Conservation (phyloP, 2,797 vertebrate genomes). For the Eupleurogrammus muticus region DNA sequence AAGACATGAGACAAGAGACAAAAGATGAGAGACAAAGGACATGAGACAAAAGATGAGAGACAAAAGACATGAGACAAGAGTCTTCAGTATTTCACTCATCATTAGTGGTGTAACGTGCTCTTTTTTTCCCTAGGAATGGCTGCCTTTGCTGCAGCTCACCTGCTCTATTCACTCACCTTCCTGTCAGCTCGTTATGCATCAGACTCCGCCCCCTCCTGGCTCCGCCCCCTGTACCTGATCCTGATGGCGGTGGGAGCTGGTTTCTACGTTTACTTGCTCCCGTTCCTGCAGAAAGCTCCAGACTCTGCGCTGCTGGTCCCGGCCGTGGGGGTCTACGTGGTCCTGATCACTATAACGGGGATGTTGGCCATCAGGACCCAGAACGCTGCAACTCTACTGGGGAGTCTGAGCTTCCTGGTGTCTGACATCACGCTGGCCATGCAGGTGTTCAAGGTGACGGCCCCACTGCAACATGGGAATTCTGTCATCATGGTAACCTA, state of each 20-base stretch:
- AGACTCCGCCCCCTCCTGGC: slow-evolving; percentile 53
- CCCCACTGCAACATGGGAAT: slow-evolving; percentile 59
- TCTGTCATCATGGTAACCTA: slow-evolving; percentile 87
- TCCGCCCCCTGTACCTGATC: slow-evolving; percentile 62
- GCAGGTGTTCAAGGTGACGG: slow-evolving; percentile 76
- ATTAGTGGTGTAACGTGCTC: too few relatives aligned
- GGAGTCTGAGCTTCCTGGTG: slow-evolving; percentile 83
- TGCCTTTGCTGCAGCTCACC: slow-evolving; percentile 86
- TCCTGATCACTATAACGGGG: slow-evolving; percentile 79
- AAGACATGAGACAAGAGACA: too few relatives aligned
- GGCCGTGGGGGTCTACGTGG: slow-evolving; percentile 76
- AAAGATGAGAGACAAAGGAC: too few relatives aligned
- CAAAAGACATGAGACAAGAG: too few relatives aligned
- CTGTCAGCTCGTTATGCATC: slow-evolving; percentile 78
- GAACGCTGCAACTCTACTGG: slow-evolving; percentile 61
- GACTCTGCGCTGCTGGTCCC: slow-evolving; percentile 68
- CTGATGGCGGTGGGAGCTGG: slow-evolving; percentile 61
- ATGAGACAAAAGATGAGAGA: too few relatives aligned
- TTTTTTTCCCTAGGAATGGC: slow-evolving; percentile 89
- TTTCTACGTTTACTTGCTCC: slow-evolving; percentile 74
- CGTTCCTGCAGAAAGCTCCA: slow-evolving; percentile 69
- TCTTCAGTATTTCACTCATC: too few relatives aligned
- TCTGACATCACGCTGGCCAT: slow-evolving; percentile 85
- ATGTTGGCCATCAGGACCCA: slow-evolving; percentile 75
- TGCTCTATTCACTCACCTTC: slow-evolving; percentile 83